These are phyloP conservation scores for Hololepta plana DNA, from an alignment of 2,888 invertebrate species.

Conservation along the genomic window DNA sequence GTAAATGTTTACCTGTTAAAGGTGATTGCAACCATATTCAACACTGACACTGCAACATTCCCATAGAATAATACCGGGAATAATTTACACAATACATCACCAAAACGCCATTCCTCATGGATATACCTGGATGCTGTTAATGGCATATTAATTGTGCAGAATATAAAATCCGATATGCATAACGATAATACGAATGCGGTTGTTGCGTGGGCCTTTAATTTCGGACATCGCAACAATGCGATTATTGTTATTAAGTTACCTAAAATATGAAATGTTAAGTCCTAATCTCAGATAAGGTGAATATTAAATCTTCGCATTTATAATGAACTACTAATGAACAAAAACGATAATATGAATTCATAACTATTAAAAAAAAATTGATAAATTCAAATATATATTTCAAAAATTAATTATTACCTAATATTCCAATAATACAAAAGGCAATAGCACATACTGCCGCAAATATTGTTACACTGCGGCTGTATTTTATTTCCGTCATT, in stretches of 20 bases:
- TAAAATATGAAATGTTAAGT: constrained; percentile 25
- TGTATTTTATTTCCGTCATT: too few species aligned
- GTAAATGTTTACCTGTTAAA: constrained; percentile 74
- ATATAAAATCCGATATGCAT: constrained; percentile 70
- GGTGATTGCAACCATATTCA: constrained; percentile 82
- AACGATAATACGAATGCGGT: constrained; percentile 77
- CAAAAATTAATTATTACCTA: too few species aligned
- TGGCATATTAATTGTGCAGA: constrained; percentile 70
- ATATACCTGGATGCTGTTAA: constrained; percentile 69
- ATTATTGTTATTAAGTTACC: constrained; percentile 70
- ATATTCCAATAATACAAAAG: constrained; percentile 60
- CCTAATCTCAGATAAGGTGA: constrained; percentile 4
- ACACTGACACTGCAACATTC: constrained; percentile 70
- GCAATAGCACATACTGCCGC: constrained; percentile 64
- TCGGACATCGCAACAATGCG: constrained; percentile 59
- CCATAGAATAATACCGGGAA: constrained; percentile 82
- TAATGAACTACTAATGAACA: too few species aligned
- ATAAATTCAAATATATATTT: constrained; percentile 15
- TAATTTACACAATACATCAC: constrained; percentile 57
- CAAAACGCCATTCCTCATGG: constrained; percentile 63
- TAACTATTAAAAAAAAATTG: constrained; percentile 9
- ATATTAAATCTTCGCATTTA: too few species aligned
- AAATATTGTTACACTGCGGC: constrained; percentile 58
- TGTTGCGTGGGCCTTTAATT: constrained; percentile 66
- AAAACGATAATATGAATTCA: too few species aligned